Evolutionary conservation across 1,140 invertebrate genomes (phyloP).

Genomic region (Gerris buenoi): DNA sequence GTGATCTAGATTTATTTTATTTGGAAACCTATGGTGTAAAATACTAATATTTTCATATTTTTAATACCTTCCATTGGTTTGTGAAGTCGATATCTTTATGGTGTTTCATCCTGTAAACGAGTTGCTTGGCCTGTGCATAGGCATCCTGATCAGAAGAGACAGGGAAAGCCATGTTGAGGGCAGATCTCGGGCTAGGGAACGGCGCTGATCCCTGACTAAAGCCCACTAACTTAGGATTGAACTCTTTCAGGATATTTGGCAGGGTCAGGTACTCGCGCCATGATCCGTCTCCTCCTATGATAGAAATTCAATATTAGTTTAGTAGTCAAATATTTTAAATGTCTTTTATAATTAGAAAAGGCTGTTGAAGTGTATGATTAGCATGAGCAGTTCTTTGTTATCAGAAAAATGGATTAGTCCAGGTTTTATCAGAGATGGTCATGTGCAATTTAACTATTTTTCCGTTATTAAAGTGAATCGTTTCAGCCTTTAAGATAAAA

Average conservation of each 20-base stretch:
- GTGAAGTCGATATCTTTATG: conserved; percentile 44
- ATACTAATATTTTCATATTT: not conserved
- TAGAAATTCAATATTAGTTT: too few species aligned
- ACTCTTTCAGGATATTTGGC: conserved; percentile 56
- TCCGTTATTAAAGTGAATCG: too few species aligned
- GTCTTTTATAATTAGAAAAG: too few species aligned
- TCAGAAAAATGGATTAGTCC: too few species aligned
- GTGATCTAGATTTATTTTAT: too few species aligned
- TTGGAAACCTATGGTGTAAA: too few species aligned
- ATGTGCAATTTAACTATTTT: too few species aligned
- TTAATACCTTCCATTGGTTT: conserved; percentile 59
- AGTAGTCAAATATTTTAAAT: too few species aligned
- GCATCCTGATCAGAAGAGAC: conserved; percentile 57
- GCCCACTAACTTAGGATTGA: conserved; percentile 47
- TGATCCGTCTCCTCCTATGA: conserved; percentile 48
- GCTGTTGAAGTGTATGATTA: too few species aligned
- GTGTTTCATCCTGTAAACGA: conserved; percentile 52
- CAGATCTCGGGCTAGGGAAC: conserved; percentile 45
- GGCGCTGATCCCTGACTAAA: conserved; percentile 54
- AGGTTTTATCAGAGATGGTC: too few species aligned
- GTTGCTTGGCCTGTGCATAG: conserved; percentile 42
- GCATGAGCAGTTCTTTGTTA: too few species aligned
- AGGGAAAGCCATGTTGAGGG: conserved; percentile 52
- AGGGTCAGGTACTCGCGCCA: conserved; percentile 53
- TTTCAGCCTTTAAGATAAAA: too few species aligned